A percentile compares a stretch with the other conserved stretches of the same genome.
Evolutionary conservation across 2,797 vertebrate genomes (phyloP).

Genomic region (Girardinus metallicus): DNA sequence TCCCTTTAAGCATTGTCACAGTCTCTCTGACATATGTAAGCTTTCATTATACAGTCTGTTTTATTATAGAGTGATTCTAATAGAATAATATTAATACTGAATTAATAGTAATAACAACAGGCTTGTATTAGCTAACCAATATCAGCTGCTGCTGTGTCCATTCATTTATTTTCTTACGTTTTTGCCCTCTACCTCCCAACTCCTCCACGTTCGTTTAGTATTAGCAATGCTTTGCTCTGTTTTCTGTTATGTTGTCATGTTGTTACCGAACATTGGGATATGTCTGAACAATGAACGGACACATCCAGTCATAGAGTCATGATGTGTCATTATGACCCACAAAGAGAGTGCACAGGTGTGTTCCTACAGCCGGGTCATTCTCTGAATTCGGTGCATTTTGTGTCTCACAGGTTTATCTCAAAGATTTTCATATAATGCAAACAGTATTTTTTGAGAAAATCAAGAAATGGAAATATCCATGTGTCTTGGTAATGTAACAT

Average conservation of each 20-base stretch:
- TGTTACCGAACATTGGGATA: conserved; percentile 68
- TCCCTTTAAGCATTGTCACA: neutral
- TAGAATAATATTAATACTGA: neutral
- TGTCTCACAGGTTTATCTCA: no score
- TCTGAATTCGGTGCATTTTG: no score
- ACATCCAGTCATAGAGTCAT: conserved; percentile 20
- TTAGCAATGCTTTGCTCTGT: conserved; percentile 16
- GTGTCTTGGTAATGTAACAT: no score
- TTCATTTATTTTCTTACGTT: conserved; percentile 20
- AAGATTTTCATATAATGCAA: no score
- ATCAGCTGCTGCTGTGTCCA: conserved; percentile 16
- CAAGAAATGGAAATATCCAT: no score
- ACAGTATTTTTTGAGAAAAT: no score
- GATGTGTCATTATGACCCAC: conserved; percentile 46
- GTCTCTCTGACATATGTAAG: neutral
- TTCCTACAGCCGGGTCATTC: no score
- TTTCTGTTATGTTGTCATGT: conserved; percentile 74
- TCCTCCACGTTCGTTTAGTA: neutral
- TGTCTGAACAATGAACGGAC: conserved; percentile 26
- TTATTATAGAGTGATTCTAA: neutral
- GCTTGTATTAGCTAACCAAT: conserved; percentile 29
- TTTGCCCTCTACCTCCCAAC: conserved; percentile 13
- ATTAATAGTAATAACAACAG: conserved; percentile 1
- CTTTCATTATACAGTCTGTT: neutral
- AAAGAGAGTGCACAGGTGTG: conserved; percentile 42